Evolutionary conservation across 2,888 invertebrate species (phyloP), one percentile per base, ranked within the genome.

Genomic region (Andrena dorsata): DNA sequence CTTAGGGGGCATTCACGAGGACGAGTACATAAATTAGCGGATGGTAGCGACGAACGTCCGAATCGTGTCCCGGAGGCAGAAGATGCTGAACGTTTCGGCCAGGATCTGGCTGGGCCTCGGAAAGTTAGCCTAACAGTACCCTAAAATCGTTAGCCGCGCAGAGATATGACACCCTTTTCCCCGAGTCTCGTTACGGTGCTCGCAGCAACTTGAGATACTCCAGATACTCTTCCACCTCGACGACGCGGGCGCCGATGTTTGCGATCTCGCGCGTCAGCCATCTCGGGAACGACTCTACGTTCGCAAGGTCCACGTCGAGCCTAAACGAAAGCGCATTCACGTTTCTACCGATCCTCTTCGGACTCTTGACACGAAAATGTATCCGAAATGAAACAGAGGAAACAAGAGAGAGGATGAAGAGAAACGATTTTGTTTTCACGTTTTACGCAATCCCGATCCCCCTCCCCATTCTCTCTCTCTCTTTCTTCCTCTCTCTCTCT

Each of bases 281-380:
- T 80, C 70, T 47, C 66, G 72, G 72, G 66, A 71, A 70, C 76
- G 78, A 61, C 76, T 77, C n/a, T 64, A 80, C 83, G 85, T 66
- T 86, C 86, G 86, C 86, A 86, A 87, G 87, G 86, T 86, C 87
- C 78, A 76, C 73, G 69, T 47, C 10, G 74, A 82, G 80, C 82
- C 76, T 76, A 41, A 69, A 60, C 26, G 30, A 63, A n/a, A 49
- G 10, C 56, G 53, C n/a, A 30, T 47, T 58, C 68, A 28, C 69
- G 56, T 32, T 32, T 66, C 79, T 20, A 74, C 56, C 66, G 85
- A 85, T 85, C 83, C 83, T 85, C 85, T 83, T 80, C 80, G 80
- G 80, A 74, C 71, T 73, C 70, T 53, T 53, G 41, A 16, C 23
- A 28, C 26, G 26, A 30, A 26, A 30, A 7, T 47, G 2, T 32